A percentile compares a stretch with the other conserved stretches of the same genome.
Conservation (phyloP, 2,888 invertebrate genomes). For the Helicoverpa assulta region DNA sequence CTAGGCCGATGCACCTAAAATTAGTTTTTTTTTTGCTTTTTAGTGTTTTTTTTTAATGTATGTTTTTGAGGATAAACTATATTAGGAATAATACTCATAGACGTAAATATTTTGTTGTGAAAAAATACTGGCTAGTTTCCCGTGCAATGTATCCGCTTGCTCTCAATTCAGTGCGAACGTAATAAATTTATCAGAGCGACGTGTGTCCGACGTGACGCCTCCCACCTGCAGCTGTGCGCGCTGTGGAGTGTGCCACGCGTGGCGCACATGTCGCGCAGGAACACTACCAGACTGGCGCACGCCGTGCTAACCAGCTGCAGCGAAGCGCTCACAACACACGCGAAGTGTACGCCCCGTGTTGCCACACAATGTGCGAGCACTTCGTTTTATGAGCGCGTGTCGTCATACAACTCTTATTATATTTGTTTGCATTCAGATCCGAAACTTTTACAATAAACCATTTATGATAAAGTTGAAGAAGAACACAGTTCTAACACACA, state of each 20-base stretch:
- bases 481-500: not conserved
- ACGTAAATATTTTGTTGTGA: not conserved
- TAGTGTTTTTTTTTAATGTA: too few species aligned
- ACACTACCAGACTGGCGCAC: too few species aligned
- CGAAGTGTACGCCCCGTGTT: too few species aligned
- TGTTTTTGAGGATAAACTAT: too few species aligned
- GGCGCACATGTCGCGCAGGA: too few species aligned
- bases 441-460: not conserved
- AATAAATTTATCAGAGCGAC: not conserved
- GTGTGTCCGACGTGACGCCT: not conserved
- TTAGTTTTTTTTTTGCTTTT: too few species aligned
- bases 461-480: slow-evolving; percentile 8
- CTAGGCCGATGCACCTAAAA: too few species aligned
- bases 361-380: too few species aligned
- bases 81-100: not conserved
- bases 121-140: slow-evolving; percentile 9
- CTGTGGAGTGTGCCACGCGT: too few species aligned
- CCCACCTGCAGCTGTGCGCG: not conserved
- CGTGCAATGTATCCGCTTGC: slow-evolving; percentile 1
- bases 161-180: not conserved
- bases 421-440: slow-evolving; percentile 7
- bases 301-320: too few species aligned
- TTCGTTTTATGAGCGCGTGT: not conserved
- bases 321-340: too few species aligned
- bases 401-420: not conserved